These are phyloP conservation scores for Channa maculata DNA, from an alignment of 2,113 vertebrate genomes.

Conservation along the genomic window DNA sequence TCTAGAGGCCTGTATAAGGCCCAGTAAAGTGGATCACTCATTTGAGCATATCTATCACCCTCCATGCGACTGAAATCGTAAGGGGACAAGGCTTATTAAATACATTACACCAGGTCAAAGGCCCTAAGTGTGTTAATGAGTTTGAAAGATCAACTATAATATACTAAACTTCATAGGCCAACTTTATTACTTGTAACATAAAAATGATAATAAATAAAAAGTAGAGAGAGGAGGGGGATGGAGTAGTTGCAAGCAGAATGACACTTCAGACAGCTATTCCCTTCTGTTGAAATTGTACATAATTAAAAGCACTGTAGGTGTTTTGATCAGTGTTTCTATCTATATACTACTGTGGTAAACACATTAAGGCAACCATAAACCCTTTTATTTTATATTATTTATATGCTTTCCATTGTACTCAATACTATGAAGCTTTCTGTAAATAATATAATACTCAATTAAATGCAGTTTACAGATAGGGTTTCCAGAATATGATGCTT, in stretches of 20 bases:
- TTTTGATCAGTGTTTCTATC: background rate
- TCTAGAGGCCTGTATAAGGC: constrained; percentile 78
- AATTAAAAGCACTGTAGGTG: background rate
- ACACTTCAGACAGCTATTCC: background rate
- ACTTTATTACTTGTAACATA: background rate
- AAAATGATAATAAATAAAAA: background rate
- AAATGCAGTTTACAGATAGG: constrained; percentile 5
- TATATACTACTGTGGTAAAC: background rate
- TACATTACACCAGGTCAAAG: background rate
- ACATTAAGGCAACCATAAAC: background rate
- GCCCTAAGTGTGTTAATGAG: background rate
- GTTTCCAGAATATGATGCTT: constrained; percentile 11
- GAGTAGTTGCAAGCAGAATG: background rate
- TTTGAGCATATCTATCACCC: constrained; percentile 34
- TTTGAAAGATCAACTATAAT: background rate
- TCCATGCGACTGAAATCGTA: constrained; percentile 16
- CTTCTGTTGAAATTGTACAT: background rate
- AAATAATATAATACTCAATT: background rate
- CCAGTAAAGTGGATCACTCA: constrained; percentile 40
- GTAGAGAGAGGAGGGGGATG: background rate
- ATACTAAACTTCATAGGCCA: background rate
- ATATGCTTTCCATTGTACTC: constrained; percentile 1
- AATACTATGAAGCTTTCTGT: background rate
- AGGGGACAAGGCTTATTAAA: constrained; percentile 6
- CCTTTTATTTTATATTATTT: constrained; percentile 2